phyloP scores from a whole-genome alignment of 2,888 invertebrate species.

The Pasiphila rectangulata region DNA sequence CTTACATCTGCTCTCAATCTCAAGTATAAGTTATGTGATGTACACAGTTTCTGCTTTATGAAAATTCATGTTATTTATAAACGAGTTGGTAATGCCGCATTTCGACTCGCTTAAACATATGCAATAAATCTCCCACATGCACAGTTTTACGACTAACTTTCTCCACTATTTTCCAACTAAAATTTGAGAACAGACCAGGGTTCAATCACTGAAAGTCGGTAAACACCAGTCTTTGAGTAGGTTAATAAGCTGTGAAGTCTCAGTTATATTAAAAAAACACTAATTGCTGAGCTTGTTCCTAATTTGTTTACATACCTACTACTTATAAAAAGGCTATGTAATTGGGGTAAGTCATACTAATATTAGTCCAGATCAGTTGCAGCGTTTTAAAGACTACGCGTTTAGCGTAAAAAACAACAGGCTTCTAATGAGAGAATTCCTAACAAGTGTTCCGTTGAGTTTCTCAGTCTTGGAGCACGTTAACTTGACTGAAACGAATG shows the following conservation, averaged over 20 bases:
- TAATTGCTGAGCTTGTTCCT: not conserved
- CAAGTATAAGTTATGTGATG: no score
- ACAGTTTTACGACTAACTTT: constrained; percentile 31
- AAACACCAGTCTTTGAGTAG: constrained; percentile 23
- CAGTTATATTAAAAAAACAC: not conserved
- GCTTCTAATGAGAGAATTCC: constrained; percentile 3
- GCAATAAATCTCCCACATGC: constrained; percentile 27
- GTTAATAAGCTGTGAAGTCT: not conserved
- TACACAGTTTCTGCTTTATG: not conserved
- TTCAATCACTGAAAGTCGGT: constrained; percentile 27
- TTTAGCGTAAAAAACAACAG: not conserved
- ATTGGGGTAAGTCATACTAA: no score
- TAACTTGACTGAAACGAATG: constrained; percentile 19
- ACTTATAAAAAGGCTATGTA: no score
- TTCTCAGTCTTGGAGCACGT: constrained; percentile 28
- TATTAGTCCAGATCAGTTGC: no score
- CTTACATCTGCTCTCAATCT: no score
- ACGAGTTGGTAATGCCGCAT: constrained; percentile 24
- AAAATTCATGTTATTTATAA: not conserved
- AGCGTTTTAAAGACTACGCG: no score
- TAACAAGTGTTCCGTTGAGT: constrained; percentile 8
- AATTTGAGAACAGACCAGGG: constrained; percentile 27
- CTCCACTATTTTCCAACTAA: constrained; percentile 30
- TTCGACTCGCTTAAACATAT: constrained; percentile 21
- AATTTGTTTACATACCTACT: not conserved